Evolutionary conservation across 2,888 invertebrate genomes (phyloP).

Genomic region (Drosophila maculinotata): DNA sequence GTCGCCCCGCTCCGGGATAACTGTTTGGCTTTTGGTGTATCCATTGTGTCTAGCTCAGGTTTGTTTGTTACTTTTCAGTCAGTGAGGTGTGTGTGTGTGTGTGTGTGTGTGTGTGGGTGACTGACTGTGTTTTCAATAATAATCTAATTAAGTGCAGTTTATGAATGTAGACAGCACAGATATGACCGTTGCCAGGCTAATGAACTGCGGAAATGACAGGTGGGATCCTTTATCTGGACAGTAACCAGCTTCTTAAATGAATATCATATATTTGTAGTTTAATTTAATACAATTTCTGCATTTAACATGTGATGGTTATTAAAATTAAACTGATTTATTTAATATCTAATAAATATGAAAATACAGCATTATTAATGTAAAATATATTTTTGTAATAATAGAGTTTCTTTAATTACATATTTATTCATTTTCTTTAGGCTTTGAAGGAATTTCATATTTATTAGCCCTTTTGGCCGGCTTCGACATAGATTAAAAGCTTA

Average conservation of each 20-base stretch:
- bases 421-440: too few relatives aligned
- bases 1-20: slow-evolving; percentile 39
- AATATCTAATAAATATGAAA: too few relatives aligned
- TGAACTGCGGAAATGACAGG: slow-evolving; percentile 42
- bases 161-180: slow-evolving; percentile 39
- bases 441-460: too few relatives aligned
- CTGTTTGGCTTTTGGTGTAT: slow-evolving; percentile 56
- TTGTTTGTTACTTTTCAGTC: slow-evolving; percentile 52
- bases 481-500: too few relatives aligned
- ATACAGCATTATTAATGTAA: too few relatives aligned
- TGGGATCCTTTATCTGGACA: slow-evolving; percentile 7
- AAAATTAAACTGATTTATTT: too few relatives aligned
- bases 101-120: slow-evolving; percentile 14
- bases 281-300: too few relatives aligned
- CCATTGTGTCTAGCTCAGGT: slow-evolving; percentile 56
- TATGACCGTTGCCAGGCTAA: slow-evolving; percentile 32
- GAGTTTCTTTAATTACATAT: too few relatives aligned
- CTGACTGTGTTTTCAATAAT: slow-evolving; percentile 66
- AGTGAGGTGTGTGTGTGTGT: slow-evolving; percentile 16
- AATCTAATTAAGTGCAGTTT: slow-evolving; percentile 72
- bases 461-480: too few relatives aligned
- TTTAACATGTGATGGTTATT: too few relatives aligned
- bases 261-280: too few relatives aligned
- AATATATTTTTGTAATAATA: too few relatives aligned
- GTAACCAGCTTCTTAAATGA: neutral